Conservation (phyloP, 2,888 invertebrate species). For the Drosophila ezoana region DNA sequence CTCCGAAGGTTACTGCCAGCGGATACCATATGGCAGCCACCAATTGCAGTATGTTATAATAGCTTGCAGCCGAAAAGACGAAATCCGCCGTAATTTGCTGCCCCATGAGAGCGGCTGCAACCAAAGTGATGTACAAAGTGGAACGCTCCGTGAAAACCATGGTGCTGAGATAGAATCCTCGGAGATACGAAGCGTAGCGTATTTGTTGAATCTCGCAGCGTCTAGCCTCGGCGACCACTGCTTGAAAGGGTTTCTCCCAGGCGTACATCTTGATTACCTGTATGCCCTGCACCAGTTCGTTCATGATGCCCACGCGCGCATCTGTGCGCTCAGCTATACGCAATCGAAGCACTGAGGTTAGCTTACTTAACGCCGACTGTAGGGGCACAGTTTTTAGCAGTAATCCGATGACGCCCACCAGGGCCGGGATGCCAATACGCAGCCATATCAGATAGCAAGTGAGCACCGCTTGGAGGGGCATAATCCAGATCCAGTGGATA, state of each 20-base stretch:
- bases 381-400: constrained; percentile 92
- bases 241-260: constrained; percentile 96
- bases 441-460: constrained; percentile 92
- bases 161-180: constrained; percentile 88
- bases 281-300: constrained; percentile 96
- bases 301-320: constrained; percentile 95
- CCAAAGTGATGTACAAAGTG: constrained; percentile 92
- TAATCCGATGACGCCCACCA: constrained; percentile 92
- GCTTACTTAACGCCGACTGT: constrained; percentile 87
- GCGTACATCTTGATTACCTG: constrained; percentile 99
- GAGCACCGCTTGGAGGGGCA: constrained; percentile 88
- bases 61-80: constrained; percentile 91
- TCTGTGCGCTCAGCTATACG: constrained; percentile 94
- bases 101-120: constrained; percentile 90
- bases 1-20: constrained; percentile 86
- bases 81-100: constrained; percentile 88
- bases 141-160: constrained; percentile 94
- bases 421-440: constrained; percentile 89
- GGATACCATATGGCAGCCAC: constrained; percentile 88
- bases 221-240: constrained; percentile 91
- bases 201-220: constrained; percentile 88
- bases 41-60: constrained; percentile 89
- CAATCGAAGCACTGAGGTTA: constrained; percentile 86
- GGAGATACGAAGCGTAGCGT: constrained; percentile 88
- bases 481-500: constrained; percentile 94